Conservation (phyloP, 2,888 invertebrate species). For the Caenorhabditis doughertyi region DNA sequence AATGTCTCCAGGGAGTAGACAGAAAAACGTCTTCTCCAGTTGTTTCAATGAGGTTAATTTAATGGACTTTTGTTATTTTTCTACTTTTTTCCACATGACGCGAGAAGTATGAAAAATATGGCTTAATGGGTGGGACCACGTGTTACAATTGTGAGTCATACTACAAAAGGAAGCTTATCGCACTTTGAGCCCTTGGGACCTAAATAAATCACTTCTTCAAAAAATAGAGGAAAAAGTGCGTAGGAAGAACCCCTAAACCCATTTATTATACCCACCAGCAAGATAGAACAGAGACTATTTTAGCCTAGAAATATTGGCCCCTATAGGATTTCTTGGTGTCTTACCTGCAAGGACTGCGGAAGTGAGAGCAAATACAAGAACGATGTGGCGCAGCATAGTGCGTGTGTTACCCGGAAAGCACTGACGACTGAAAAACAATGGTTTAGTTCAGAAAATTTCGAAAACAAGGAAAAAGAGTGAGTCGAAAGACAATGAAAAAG, state of each 20-base stretch:
- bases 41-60: background rate
- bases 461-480: conserved; percentile 11
- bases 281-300: background rate
- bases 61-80: background rate
- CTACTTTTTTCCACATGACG: background rate
- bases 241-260: conserved; percentile 25
- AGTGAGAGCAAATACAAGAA: conserved; percentile 50
- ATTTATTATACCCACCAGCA: conserved; percentile 14
- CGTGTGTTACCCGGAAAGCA: conserved; percentile 67
- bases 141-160: background rate
- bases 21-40: background rate
- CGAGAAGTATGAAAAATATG: too few relatives aligned
- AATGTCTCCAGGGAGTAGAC: background rate
- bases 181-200: conserved; percentile 10
- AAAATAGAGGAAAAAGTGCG: conserved; percentile 16
- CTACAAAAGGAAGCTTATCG: background rate
- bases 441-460: background rate
- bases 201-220: conserved; percentile 14
- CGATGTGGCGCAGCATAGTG: conserved; percentile 60
- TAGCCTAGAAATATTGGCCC: background rate
- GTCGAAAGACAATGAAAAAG: conserved; percentile 13
- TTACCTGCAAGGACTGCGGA: conserved; percentile 46
- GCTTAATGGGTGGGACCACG: too few relatives aligned
- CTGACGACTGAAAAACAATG: conserved; percentile 59
- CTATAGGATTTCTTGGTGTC: background rate